Conservation (phyloP, 2,113 vertebrate species). For the Indicator indicator region DNA sequence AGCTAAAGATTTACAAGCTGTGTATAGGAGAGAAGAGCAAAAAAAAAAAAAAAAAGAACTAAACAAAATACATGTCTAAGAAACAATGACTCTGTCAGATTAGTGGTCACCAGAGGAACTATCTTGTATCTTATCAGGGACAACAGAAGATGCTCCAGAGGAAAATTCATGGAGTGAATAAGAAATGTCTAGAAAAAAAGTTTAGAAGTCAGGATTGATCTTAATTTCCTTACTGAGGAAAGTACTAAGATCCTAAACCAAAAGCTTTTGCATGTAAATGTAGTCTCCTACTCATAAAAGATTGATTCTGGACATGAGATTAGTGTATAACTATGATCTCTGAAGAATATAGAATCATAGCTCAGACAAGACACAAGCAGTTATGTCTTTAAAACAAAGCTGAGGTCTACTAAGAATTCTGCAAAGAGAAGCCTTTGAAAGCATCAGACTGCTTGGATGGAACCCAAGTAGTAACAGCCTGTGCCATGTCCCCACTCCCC, state of each 20-base stretch:
- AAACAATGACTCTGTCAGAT: background rate
- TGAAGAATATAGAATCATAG: background rate
- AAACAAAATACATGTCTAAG: background rate
- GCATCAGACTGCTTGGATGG: background rate
- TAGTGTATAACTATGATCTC: background rate
- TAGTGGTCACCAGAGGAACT: background rate
- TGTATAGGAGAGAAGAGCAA: background rate
- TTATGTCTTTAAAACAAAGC: background rate
- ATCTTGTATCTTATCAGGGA: background rate
- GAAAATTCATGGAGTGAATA: background rate
- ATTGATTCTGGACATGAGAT: background rate
- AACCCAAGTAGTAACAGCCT: background rate
- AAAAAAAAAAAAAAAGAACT: background rate
- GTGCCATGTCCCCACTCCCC: background rate
- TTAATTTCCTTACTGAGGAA: background rate
- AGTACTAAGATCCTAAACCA: background rate
- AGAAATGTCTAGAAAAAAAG: background rate
- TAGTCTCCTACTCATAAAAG: background rate
- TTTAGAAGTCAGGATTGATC: background rate
- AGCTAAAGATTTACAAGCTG: background rate
- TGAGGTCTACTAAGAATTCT: background rate
- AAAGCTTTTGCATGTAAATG: background rate
- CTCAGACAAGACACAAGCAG: background rate
- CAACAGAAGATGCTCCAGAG: background rate
- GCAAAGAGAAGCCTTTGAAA: background rate